These are phyloP conservation scores for Syrphus vitripennis DNA, from an alignment of 2,888 invertebrate genomes.

Conservation along the genomic window DNA sequence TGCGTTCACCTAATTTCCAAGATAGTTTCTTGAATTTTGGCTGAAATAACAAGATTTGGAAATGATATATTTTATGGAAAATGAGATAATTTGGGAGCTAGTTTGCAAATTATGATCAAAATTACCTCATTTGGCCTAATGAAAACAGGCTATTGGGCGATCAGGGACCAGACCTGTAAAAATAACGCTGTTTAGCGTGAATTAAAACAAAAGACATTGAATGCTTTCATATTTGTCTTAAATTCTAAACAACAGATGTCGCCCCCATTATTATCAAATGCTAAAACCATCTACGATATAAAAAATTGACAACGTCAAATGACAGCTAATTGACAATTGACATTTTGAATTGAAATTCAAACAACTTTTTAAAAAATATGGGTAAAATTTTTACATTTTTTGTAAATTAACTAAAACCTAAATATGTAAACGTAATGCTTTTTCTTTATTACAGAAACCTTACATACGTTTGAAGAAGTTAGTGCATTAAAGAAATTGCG, in stretches of 20 bases:
- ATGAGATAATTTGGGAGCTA: no score
- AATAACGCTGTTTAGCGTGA: no score
- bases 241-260: background rate
- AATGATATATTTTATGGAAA: no score
- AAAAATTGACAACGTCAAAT: slow-evolving; percentile 19
- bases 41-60: no score
- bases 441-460: slow-evolving; percentile 72
- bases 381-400: slow-evolving; percentile 11
- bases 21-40: no score
- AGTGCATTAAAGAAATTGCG: slow-evolving; percentile 72
- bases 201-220: background rate
- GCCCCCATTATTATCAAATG: background rate
- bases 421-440: background rate
- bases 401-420: background rate
- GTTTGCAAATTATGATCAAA: no score
- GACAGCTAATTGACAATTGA: slow-evolving; percentile 52
- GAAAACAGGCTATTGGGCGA: no score
- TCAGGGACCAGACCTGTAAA: no score
- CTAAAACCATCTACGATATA: background rate
- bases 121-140: no score
- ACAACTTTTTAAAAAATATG: slow-evolving; percentile 45
- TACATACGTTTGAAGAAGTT: slow-evolving; percentile 73
- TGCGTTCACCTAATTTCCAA: no score
- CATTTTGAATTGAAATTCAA: slow-evolving; percentile 48
- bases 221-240: background rate